A percentile compares a stretch with the other conserved stretches of the same genome.
Evolutionary conservation across 1,140 invertebrate genomes (phyloP).

Genomic region (Nephotettix cincticeps): DNA sequence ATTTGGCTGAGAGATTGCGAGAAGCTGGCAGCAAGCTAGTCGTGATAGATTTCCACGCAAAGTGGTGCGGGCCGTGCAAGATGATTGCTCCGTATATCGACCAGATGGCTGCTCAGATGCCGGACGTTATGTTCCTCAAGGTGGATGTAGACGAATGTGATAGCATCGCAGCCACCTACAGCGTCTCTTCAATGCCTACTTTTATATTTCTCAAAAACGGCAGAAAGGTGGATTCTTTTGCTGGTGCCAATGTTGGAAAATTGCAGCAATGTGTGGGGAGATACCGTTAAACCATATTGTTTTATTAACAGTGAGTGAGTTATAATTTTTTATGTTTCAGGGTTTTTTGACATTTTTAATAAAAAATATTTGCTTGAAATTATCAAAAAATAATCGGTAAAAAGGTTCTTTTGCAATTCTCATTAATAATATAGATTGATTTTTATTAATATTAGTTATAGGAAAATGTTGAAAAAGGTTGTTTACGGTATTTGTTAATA

Average conservation of each 20-base stretch:
- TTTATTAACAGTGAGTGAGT: neutral
- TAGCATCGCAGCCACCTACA: slow-evolving; percentile 76
- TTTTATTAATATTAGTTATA: no score
- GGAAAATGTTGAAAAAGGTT: no score
- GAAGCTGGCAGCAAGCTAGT: slow-evolving; percentile 81
- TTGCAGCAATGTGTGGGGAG: neutral
- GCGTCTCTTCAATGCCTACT: slow-evolving; percentile 88
- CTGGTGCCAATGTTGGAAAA: neutral
- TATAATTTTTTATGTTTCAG: neutral
- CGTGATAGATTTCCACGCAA: slow-evolving; percentile 84
- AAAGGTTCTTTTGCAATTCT: no score
- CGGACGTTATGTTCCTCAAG: slow-evolving; percentile 62
- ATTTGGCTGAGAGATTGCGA: slow-evolving; percentile 68
- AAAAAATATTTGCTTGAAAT: no score
- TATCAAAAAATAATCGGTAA: no score
- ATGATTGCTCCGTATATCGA: slow-evolving; percentile 79
- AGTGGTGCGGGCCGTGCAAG: slow-evolving; percentile 93
- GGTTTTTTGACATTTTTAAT: neutral
- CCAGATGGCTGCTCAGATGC: slow-evolving; percentile 53
- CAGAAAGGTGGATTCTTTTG: slow-evolving; percentile 56
- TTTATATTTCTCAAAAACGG: slow-evolving; percentile 86
- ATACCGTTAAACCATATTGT: neutral
- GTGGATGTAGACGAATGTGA: slow-evolving; percentile 90
- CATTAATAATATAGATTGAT: no score
- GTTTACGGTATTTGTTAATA: no score